Evolutionary conservation across 2,113 vertebrate species (phyloP), one percentile per base, ranked within the genome.

Genomic region (Pyxicephalus adspersus): DNA sequence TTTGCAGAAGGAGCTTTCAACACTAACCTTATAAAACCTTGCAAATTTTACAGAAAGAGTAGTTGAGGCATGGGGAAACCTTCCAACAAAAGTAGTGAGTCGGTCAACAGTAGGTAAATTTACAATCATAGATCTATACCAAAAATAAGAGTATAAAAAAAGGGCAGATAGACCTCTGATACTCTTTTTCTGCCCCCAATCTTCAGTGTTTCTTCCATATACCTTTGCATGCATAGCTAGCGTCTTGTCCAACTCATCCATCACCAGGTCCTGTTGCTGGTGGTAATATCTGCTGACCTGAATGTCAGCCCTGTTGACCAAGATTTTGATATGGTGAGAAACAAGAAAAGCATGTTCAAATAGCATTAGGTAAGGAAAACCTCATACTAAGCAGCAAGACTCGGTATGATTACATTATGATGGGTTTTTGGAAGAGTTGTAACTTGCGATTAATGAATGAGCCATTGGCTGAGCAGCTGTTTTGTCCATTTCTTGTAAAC

Each of bases 401-500:
- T 17, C 61, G 16, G 61, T 11, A 29, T 60, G 64, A 60, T 68
- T 79, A 60, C 51, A 68, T 50, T 60, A 66, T 77, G 61, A 64
- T n/a, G 64, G 61, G 65, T 77, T 52, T 50, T 68, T 79, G 77
- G 64, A 73, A 55, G 54, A 52, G 61, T 38, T 61, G 66, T 75
- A 82, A 26, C 20, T 75, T 38, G 31, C 51, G 71, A 75, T 75
- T 55, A 82, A 82, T 75, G 71, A 66, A 45, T 65, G 79, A 81
- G 22, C 70, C 80, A 66, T 58, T 75, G 80, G 71, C 71, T 65
- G 61, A 50, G 54, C 80, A 82, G 80, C 60, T 82, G 80, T 75
- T 82, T 82, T 82, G 71, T 65, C 80, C 70, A 75, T 82, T 82
- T 28, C 71, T 82, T 75, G 34, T 71, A 74, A 66, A 75, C 29